phyloP scores from a whole-genome alignment of 2,113 vertebrate species.

The Microtus richardsoni region DNA sequence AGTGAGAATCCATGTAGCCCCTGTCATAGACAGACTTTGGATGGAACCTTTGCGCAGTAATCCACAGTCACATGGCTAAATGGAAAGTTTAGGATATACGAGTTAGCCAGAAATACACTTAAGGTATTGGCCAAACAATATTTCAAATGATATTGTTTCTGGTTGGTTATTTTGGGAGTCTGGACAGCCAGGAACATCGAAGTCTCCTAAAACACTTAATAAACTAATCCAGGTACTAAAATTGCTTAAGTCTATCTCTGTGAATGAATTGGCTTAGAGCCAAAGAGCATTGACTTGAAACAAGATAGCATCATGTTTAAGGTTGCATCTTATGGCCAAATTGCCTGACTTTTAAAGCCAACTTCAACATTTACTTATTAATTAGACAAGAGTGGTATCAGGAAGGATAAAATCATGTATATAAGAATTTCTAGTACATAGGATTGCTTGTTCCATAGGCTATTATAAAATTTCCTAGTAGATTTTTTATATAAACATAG shows the following conservation, averaged over 20 bases:
- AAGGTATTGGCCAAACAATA: background rate
- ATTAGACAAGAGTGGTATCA: background rate
- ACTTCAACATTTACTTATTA: background rate
- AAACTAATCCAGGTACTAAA: background rate
- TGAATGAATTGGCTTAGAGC: background rate
- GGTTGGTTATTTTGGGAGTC: background rate
- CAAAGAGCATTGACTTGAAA: background rate
- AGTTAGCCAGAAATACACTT: too few relatives aligned
- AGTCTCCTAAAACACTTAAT: background rate
- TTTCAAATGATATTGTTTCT: background rate
- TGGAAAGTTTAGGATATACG: too few relatives aligned
- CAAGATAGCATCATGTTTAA: background rate
- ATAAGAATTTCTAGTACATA: background rate
- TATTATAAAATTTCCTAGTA: background rate
- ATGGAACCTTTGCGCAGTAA: too few relatives aligned
- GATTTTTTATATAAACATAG: constrained; percentile 1
- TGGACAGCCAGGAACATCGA: background rate
- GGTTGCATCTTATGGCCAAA: background rate
- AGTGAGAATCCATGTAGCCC: too few relatives aligned
- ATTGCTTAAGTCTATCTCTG: background rate
- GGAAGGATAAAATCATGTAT: background rate
- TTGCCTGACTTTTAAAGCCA: background rate
- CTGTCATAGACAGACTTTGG: too few relatives aligned
- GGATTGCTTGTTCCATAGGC: background rate
- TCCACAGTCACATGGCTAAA: too few relatives aligned